phyloP scores from a whole-genome alignment of 2,888 invertebrate genomes.

The Cryptocephalus primarius region DNA sequence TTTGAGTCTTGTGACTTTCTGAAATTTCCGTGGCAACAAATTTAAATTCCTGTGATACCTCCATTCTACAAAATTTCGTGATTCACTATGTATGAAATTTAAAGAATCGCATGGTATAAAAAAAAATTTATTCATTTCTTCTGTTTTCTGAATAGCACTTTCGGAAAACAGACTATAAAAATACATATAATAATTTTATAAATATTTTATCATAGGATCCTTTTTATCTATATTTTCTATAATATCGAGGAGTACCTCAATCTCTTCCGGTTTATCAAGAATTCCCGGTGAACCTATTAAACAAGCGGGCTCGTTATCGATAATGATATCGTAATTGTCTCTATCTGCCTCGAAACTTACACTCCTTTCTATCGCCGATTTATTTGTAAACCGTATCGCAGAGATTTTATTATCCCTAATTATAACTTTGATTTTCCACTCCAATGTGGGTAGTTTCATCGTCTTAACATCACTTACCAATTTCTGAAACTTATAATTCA shows the following conservation, averaged over 20 bases:
- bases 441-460: constrained; percentile 20
- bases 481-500: constrained; percentile 21
- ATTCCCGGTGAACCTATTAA: constrained; percentile 19
- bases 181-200: constrained; percentile 6
- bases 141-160: too few species aligned
- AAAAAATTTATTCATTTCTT: too few species aligned
- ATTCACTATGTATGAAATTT: too few species aligned
- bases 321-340: constrained; percentile 16
- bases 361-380: constrained; percentile 17
- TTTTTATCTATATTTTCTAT: constrained; percentile 18
- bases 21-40: too few species aligned
- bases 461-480: constrained; percentile 23
- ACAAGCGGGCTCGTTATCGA: constrained; percentile 19
- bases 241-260: constrained; percentile 23
- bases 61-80: too few species aligned
- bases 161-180: too few species aligned
- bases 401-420: constrained; percentile 22
- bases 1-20: too few species aligned
- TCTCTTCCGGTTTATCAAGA: constrained; percentile 17
- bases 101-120: too few species aligned
- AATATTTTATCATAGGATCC: constrained; percentile 20
- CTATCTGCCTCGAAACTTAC: constrained; percentile 20
- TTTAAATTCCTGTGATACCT: too few species aligned
- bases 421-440: constrained; percentile 25
- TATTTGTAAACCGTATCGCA: constrained; percentile 22